Base-by-base conservation (phyloP, 2,888 invertebrate species). In the Hyles lineata region DNA sequence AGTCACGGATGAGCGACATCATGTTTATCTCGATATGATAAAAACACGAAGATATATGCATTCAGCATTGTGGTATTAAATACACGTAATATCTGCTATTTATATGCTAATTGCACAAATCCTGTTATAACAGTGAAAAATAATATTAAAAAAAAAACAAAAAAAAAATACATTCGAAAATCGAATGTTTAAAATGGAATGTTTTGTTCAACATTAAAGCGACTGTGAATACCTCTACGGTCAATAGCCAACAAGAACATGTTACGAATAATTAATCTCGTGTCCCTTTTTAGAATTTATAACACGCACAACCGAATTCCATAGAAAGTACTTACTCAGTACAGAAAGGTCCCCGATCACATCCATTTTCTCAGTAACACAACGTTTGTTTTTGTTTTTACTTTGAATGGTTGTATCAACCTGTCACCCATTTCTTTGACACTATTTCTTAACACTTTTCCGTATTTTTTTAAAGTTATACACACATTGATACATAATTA, bases 371-470 rank as follows among this genome's bases (percentile, higher is more conserved):
- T 79, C 75, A 79, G 76, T 79, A 83, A 78, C 85, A 84, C 86
- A 43, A 73, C 69, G 70, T 76, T 55, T 82, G 91, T 89, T 87
- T 87, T 90, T 80, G 80, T 87, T 92, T 92, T 93, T 89, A 91
- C 91, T 91, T 89, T 93, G 75, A 88, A 91, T 87, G 92, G 93
- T 84, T 91, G 90, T 84, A 91, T 92, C 73, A 92, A 87, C 78
- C 88, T 91, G 89, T 92, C 93, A 91, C 91, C 94, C 94, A 94
- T 94, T 89, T 91, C 93, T 92, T 85, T 85, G 76, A 84, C 85
- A 89, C 90, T 88, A 86, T 86, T 82, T 79, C 75, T 72, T 81
- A 74, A 82, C 80, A 82, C 79, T 79, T 76, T 72, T 76, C 62
- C 23, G 69, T 70, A 69, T 76, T 77, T 77, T 76, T 73, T 74